Evolutionary conservation across 1,140 invertebrate genomes (phyloP).

Genomic region (Diachasmimorpha longicaudata): DNA sequence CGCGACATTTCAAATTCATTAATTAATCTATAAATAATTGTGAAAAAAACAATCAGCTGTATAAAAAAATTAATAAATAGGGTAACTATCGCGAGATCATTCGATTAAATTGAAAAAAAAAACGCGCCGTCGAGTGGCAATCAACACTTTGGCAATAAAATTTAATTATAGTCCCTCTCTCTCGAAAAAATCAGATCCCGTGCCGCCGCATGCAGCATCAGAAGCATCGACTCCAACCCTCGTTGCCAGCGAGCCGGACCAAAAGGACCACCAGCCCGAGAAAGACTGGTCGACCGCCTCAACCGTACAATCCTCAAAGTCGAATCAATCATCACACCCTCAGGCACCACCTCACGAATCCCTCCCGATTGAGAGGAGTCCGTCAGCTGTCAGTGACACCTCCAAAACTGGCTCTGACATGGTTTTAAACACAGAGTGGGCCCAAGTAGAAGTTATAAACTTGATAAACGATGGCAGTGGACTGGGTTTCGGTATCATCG

Average conservation of each 20-base stretch:
- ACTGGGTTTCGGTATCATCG: constrained; percentile 97
- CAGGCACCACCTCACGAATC: constrained; percentile 33
- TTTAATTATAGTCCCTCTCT: too few relatives aligned
- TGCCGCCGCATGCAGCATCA: constrained; percentile 59
- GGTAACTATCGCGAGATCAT: too few relatives aligned
- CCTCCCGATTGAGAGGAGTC: constrained; percentile 66
- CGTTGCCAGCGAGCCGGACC: constrained; percentile 44
- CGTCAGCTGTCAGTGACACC: constrained; percentile 74
- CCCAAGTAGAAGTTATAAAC: constrained; percentile 94
- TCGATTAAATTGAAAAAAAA: too few relatives aligned
- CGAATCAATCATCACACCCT: constrained; percentile 32
- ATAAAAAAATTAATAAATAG: too few relatives aligned
- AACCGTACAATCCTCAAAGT: background rate
- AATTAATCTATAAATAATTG: too few relatives aligned
- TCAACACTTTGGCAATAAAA: too few relatives aligned
- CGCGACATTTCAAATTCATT: too few relatives aligned
- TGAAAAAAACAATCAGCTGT: too few relatives aligned
- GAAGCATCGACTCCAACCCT: constrained; percentile 53
- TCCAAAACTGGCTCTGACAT: constrained; percentile 77
- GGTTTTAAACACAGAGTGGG: constrained; percentile 91
- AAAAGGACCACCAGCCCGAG: background rate
- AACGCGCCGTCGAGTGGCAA: too few relatives aligned
- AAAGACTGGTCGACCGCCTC: background rate
- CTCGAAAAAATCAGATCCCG: background rate
- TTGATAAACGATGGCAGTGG: constrained; percentile 94